These are phyloP conservation scores for Ametastegia equiseti DNA, from an alignment of 2,888 invertebrate species.

Conservation along the genomic window DNA sequence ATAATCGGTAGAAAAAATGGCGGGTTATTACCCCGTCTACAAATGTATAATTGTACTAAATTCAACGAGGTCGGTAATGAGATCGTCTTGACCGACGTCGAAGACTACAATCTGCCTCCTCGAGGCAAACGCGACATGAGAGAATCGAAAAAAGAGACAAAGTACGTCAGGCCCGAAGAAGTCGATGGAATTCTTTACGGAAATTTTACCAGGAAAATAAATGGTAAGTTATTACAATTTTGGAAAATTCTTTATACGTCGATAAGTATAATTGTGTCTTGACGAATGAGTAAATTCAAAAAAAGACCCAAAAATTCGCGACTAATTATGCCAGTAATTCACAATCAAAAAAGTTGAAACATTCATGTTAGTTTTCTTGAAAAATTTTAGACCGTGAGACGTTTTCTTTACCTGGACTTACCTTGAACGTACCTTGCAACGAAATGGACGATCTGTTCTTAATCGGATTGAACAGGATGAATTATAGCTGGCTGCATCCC, in stretches of 20 bases:
- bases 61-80: constrained; percentile 62
- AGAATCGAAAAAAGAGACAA: constrained; percentile 59
- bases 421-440: constrained; percentile 66
- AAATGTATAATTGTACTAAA: constrained; percentile 60
- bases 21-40: constrained; percentile 58
- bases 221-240: neutral
- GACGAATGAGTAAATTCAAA: too few relatives aligned
- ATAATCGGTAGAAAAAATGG: constrained; percentile 55
- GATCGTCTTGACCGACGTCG: constrained; percentile 59
- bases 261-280: too few relatives aligned
- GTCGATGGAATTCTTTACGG: constrained; percentile 57
- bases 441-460: constrained; percentile 59
- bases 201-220: neutral
- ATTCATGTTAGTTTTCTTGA: neutral
- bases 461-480: constrained; percentile 62
- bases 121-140: constrained; percentile 59
- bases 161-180: constrained; percentile 62
- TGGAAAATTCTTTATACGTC: too few relatives aligned
- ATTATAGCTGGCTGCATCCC: constrained; percentile 64
- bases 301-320: neutral
- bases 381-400: constrained; percentile 60
- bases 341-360: too few relatives aligned
- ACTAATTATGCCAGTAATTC: too few relatives aligned
- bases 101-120: constrained; percentile 52
- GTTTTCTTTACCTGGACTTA: constrained; percentile 64